Evolutionary conservation across 2,888 invertebrate genomes (phyloP).

Genomic region (Pyrgus malvae): DNA sequence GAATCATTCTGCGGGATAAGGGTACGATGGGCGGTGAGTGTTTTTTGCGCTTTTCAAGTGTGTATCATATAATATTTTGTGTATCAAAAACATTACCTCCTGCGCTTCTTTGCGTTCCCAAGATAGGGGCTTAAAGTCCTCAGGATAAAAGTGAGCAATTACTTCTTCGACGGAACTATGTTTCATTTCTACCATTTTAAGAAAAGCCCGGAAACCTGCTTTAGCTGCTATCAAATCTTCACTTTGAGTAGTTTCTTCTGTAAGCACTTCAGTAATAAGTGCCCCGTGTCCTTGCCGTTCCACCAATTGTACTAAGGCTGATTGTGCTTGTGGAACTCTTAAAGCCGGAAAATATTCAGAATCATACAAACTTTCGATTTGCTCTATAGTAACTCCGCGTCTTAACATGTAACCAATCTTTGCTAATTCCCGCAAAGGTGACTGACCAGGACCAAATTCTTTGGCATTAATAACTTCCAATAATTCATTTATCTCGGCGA

Average conservation of each 20-base stretch:
- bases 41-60: no score
- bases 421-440: conserved; percentile 89
- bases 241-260: conserved; percentile 90
- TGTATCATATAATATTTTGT: no score
- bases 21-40: no score
- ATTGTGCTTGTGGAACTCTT: conserved; percentile 90
- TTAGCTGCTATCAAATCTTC: conserved; percentile 89
- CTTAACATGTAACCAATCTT: conserved; percentile 90
- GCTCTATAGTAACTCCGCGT: conserved; percentile 87
- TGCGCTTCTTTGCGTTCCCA: conserved; percentile 89
- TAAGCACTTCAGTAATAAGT: conserved; percentile 90
- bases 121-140: conserved; percentile 90
- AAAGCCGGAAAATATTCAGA: conserved; percentile 90
- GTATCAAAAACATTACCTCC: conserved; percentile 73
- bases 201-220: conserved; percentile 92
- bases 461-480: conserved; percentile 88
- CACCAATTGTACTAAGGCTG: conserved; percentile 91
- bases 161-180: conserved; percentile 92
- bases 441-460: conserved; percentile 91
- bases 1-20: no score
- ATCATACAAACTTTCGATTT: conserved; percentile 90
- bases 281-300: conserved; percentile 92
- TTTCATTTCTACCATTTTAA: conserved; percentile 91
- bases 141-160: conserved; percentile 90
- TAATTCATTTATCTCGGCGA: conserved; percentile 88